Evolutionary conservation across 2,888 invertebrate species (phyloP).

Genomic region (Spisula solida): DNA sequence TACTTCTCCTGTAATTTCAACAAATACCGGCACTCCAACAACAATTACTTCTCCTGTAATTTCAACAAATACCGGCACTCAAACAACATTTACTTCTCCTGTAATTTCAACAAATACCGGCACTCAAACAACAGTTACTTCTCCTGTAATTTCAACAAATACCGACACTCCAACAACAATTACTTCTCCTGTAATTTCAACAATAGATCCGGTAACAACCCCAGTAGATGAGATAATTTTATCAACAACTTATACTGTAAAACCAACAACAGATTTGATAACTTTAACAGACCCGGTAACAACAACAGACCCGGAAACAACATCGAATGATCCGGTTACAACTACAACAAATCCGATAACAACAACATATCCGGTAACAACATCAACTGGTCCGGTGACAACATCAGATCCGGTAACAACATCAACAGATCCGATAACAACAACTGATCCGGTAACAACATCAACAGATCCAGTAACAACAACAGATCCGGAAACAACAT

Average conservation of each 20-base stretch:
- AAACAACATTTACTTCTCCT: too few species aligned
- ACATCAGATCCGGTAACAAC: background rate
- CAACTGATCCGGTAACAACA: too few species aligned
- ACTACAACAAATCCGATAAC: background rate
- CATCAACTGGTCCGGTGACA: background rate
- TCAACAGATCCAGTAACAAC: too few species aligned
- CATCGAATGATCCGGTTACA: background rate
- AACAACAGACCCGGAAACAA: background rate
- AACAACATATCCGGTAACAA: background rate
- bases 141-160: background rate
- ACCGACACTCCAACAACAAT: background rate
- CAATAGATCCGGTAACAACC: background rate
- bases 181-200: too few species aligned
- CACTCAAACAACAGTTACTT: too few species aligned
- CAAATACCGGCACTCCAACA: background rate
- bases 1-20: too few species aligned
- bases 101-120: too few species aligned
- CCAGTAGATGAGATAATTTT: background rate
- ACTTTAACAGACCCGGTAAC: background rate
- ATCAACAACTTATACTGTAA: background rate
- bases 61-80: too few species aligned
- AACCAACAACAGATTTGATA: background rate
- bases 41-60: background rate
- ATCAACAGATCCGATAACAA: background rate
- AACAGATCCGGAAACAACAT: background rate